These are phyloP conservation scores for Brevimyrus niger DNA, from an alignment of 2,113 vertebrate genomes.

Conservation along the genomic window DNA sequence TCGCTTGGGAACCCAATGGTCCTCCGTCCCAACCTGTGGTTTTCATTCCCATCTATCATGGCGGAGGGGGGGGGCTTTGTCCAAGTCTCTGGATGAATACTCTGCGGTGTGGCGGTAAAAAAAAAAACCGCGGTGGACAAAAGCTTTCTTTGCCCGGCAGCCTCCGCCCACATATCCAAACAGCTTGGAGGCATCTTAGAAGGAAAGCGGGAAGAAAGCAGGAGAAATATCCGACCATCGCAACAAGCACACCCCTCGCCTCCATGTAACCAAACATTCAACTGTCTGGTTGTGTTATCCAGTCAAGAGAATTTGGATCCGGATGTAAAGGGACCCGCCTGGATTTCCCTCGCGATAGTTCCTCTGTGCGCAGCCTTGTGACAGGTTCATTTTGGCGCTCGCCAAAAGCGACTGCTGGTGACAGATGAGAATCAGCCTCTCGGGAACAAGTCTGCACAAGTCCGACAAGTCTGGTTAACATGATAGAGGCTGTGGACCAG, in stretches of 20 bases:
- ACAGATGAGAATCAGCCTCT: not conserved
- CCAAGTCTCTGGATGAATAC: conserved; percentile 39
- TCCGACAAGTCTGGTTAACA: conserved; percentile 33
- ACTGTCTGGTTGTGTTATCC: conserved; percentile 19
- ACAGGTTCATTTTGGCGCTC: not conserved
- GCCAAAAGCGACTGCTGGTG: conserved; percentile 8
- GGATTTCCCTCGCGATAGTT: not conserved
- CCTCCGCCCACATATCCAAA: conserved; percentile 45
- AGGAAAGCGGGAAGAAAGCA: conserved; percentile 5
- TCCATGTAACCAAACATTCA: conserved; percentile 22
- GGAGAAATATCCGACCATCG: conserved; percentile 25
- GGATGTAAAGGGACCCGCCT: conserved; percentile 9
- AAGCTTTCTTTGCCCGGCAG: conserved; percentile 51
- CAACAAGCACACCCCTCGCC: conserved; percentile 11
- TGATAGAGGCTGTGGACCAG: conserved; percentile 28
- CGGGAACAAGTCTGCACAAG: conserved; percentile 22
- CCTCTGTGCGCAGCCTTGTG: not conserved
- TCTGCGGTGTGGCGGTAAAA: conserved; percentile 35
- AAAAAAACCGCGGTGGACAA: conserved; percentile 46
- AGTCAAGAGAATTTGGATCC: conserved; percentile 37
- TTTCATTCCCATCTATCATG: conserved; percentile 37
- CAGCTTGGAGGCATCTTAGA: not conserved
- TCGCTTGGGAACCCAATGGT: conserved; percentile 34
- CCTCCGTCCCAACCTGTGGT: conserved; percentile 34
- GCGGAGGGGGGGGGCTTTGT: conserved; percentile 39